Evolutionary conservation across 2,797 vertebrate genomes (phyloP).

Genomic region (Eulemur mongoz): DNA sequence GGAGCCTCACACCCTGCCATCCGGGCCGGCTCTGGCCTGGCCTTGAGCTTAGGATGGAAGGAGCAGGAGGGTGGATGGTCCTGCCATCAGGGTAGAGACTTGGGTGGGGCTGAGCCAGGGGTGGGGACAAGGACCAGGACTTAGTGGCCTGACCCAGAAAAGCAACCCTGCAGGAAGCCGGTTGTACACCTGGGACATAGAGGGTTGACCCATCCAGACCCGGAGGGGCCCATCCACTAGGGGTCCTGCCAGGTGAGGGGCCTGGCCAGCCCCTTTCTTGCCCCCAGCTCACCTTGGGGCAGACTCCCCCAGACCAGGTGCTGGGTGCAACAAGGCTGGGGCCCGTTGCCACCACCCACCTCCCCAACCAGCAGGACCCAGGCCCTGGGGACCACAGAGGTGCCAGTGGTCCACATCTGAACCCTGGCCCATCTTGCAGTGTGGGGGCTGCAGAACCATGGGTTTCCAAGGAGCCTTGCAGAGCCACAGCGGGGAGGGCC

Average conservation of each 20-base stretch:
- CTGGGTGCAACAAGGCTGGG: not conserved
- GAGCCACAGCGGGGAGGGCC: not conserved
- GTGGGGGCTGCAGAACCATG: not conserved
- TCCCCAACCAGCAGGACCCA: not conserved
- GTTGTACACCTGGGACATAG: not conserved
- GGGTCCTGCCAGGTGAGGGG: constrained; percentile 57
- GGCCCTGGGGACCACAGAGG: not conserved
- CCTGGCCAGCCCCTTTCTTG: not conserved
- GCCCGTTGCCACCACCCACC: not conserved
- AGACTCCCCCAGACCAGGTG: not conserved
- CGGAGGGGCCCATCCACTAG: constrained; percentile 55
- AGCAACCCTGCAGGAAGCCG: not conserved
- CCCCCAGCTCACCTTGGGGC: not conserved
- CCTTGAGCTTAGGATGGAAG: not conserved
- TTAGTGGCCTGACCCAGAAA: not conserved
- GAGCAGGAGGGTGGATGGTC: not conserved
- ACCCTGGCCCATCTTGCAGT: not conserved
- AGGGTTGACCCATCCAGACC: not conserved
- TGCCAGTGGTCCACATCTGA: not conserved
- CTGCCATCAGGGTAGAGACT: not conserved
- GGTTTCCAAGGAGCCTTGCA: constrained; percentile 65
- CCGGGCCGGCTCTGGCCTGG: not conserved
- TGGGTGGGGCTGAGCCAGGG: not conserved
- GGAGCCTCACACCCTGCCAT: constrained; percentile 58
- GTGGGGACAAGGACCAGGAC: not conserved